A percentile compares a stretch with the other conserved stretches of the same genome.
Evolutionary conservation across 2,888 invertebrate genomes (phyloP).

Genomic region (Orgyia antiqua): DNA sequence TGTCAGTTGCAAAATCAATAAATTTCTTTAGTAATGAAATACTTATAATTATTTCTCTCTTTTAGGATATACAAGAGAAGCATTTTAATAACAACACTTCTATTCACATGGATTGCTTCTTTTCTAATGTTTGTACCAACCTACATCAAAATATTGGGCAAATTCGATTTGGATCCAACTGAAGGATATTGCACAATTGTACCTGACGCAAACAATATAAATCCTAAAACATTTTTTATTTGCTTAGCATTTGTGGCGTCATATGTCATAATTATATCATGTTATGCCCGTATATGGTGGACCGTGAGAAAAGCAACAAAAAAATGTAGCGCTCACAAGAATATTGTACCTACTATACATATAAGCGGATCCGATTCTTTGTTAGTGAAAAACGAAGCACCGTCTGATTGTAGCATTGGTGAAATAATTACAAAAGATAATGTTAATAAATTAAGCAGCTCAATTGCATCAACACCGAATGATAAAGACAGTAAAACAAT

Average conservation of each 20-base stretch:
- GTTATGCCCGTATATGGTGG: conserved; percentile 89
- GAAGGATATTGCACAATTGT: conserved; percentile 90
- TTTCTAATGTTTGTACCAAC: conserved; percentile 84
- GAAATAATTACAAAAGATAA: conserved; percentile 4
- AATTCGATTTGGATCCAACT: conserved; percentile 83
- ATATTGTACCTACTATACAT: conserved; percentile 22
- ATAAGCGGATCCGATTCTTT: conserved; percentile 4
- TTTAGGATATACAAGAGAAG: conserved; percentile 82
- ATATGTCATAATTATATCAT: conserved; percentile 87
- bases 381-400: background rate
- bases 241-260: conserved; percentile 89
- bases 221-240: conserved; percentile 88
- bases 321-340: conserved; percentile 63
- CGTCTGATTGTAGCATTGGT: background rate
- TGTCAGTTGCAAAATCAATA: no score
- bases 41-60: conserved; percentile 11
- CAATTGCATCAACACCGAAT: conserved; percentile 2
- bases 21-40: no score
- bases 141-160: conserved; percentile 85
- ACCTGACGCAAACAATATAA: conserved; percentile 79
- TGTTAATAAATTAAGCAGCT: background rate
- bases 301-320: conserved; percentile 85
- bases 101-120: conserved; percentile 84
- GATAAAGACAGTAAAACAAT: conserved; percentile 14
- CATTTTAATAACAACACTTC: conserved; percentile 83